Evolutionary conservation across 1,140 invertebrate species (phyloP).

Genomic region (Drosophila neocordata): DNA sequence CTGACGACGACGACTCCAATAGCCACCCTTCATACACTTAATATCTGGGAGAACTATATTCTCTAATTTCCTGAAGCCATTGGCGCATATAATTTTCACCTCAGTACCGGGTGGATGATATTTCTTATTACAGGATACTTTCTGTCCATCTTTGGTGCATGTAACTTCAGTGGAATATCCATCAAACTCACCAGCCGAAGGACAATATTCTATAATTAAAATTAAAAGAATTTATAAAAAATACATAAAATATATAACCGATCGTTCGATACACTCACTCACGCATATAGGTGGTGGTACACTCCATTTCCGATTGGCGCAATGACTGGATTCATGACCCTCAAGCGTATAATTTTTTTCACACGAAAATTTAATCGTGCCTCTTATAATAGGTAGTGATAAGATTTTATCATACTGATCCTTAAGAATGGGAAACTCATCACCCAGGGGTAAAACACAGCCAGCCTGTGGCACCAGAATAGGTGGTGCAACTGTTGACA

Average conservation of each 20-base stretch:
- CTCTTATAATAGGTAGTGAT: conserved; percentile 23
- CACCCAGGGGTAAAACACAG: conserved; percentile 45
- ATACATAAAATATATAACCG: no score
- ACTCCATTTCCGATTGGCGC: conserved; percentile 53
- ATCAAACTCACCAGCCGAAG: conserved; percentile 30
- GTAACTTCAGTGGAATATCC: conserved; percentile 60
- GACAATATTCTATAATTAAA: conserved; percentile 56
- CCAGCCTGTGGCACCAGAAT: conserved; percentile 24
- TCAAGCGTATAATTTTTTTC: conserved; percentile 34
- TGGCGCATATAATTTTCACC: conserved; percentile 58
- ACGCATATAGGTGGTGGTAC: conserved; percentile 52
- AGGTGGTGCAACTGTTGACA: not conserved
- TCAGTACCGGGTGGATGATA: conserved; percentile 57
- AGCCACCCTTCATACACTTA: conserved; percentile 47
- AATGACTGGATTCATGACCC: conserved; percentile 40
- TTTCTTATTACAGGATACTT: conserved; percentile 34
- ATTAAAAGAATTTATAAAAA: not conserved
- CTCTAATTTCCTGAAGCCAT: conserved; percentile 37
- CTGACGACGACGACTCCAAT: conserved; percentile 48
- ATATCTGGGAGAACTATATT: conserved; percentile 32
- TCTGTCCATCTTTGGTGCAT: conserved; percentile 42
- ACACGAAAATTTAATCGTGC: conserved; percentile 53
- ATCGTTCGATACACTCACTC: conserved; percentile 49
- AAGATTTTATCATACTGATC: conserved; percentile 19
- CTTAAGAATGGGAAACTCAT: conserved; percentile 46